These are phyloP conservation scores for Cheilosia grossa DNA, from an alignment of 2,888 invertebrate genomes.

Conservation along the genomic window DNA sequence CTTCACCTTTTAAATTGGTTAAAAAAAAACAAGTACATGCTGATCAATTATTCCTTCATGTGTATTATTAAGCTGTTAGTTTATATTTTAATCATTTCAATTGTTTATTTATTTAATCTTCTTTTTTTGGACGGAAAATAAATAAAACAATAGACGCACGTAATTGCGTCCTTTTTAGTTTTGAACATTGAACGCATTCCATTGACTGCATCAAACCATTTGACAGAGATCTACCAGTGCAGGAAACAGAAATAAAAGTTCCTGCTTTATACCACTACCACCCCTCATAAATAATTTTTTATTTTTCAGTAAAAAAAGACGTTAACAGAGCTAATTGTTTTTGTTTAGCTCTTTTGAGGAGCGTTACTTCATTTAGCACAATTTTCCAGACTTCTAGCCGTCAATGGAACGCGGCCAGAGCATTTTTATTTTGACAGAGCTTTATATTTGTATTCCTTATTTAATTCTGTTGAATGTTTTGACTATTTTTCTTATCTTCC, in stretches of 20 bases:
- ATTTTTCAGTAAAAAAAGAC: slow-evolving; percentile 3
- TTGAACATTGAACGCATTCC: neutral
- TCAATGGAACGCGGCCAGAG: neutral
- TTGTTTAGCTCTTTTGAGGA: too few species aligned
- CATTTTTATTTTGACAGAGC: neutral
- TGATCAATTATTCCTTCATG: neutral
- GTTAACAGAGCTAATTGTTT: neutral
- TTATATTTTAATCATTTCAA: slow-evolving; percentile 7
- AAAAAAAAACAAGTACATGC: neutral
- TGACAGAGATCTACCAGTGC: too few species aligned
- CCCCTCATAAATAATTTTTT: neutral
- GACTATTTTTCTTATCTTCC: neutral
- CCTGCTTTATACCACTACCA: too few species aligned
- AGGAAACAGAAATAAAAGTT: too few species aligned
- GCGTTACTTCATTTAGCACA: too few species aligned
- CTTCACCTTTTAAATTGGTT: too few species aligned
- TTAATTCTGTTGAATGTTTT: slow-evolving; percentile 1
- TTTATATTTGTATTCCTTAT: neutral
- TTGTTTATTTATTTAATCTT: slow-evolving; percentile 46
- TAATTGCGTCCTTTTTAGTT: neutral
- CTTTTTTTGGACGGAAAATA: slow-evolving; percentile 63
- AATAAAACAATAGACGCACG: slow-evolving; percentile 50
- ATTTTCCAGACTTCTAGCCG: too few species aligned
- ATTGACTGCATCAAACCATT: too few species aligned
- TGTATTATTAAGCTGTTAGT: neutral